phyloP scores from a whole-genome alignment of 2,797 vertebrate genomes.

The Phyllotis vaccarum region DNA sequence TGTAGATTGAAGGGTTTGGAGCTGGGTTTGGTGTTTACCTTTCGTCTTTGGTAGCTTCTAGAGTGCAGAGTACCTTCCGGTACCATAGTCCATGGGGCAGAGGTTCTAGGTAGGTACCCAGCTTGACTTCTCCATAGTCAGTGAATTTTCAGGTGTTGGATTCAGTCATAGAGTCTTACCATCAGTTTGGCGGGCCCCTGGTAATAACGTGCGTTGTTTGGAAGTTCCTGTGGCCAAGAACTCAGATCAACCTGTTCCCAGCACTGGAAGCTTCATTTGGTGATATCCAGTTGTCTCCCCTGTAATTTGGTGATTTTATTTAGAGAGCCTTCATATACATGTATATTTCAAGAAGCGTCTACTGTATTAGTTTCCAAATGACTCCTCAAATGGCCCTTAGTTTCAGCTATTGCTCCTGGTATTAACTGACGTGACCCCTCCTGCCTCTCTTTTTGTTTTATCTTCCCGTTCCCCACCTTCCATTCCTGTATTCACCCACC shows the following conservation, averaged over 20 bases:
- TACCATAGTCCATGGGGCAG: neutral
- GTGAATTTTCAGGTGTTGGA: neutral
- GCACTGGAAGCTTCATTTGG: neutral
- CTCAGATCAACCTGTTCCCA: neutral
- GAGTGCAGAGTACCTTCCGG: neutral
- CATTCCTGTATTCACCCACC: neutral
- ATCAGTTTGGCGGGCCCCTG: neutral
- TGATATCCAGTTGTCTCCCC: neutral
- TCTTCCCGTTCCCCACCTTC: neutral
- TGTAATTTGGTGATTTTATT: neutral
- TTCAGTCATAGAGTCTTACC: neutral
- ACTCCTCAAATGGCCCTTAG: neutral
- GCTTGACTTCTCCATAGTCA: neutral
- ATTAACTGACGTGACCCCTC: neutral
- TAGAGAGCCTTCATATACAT: neutral
- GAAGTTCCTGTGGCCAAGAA: neutral
- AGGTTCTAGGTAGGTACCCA: neutral
- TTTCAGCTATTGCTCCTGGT: neutral
- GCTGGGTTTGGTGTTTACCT: neutral
- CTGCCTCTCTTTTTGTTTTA: neutral
- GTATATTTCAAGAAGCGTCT: neutral
- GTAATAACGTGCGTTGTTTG: neutral
- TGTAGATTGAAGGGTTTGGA: neutral
- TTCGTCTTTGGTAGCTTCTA: neutral
- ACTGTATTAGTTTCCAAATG: neutral